These are phyloP conservation scores for Halcyon chelicuti DNA, from an alignment of 2,797 vertebrate species.

Conservation along the genomic window DNA sequence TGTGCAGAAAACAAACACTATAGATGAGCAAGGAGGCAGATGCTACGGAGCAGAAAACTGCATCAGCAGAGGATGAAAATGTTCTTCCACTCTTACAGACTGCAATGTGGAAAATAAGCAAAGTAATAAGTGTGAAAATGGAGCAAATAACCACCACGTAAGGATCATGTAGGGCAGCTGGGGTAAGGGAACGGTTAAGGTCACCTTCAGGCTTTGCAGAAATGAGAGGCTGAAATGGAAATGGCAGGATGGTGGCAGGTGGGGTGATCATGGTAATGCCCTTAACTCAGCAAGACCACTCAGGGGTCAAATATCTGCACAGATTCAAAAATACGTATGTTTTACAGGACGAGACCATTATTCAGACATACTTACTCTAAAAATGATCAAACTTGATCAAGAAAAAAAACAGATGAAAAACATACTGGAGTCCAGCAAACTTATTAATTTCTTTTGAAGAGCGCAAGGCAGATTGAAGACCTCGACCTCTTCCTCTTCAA, in stretches of 20 bases:
- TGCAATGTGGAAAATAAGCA: slow-evolving; percentile 17
- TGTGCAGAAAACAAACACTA: slow-evolving; percentile 10
- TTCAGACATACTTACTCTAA: neutral
- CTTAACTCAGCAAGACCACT: neutral
- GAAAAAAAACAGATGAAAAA: neutral
- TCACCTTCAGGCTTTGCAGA: neutral
- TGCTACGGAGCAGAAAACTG: slow-evolving; percentile 15
- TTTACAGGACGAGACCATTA: neutral
- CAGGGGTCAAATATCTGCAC: neutral
- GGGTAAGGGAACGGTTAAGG: neutral
- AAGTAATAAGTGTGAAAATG: neutral
- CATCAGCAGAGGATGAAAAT: slow-evolving; percentile 15
- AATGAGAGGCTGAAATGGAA: neutral
- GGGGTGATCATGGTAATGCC: neutral
- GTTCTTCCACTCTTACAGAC: neutral
- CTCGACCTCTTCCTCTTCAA: neutral
- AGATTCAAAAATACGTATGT: neutral
- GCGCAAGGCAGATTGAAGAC: rapidly evolving
- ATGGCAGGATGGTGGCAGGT: rapidly evolving
- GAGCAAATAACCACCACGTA: neutral
- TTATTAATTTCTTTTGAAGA: neutral
- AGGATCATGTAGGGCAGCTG: neutral
- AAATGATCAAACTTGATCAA: neutral
- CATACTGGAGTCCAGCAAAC: neutral
- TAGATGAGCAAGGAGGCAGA: neutral